Evolutionary conservation across 2,888 invertebrate species (phyloP).

Genomic region (Gandaritis pyraliata): DNA sequence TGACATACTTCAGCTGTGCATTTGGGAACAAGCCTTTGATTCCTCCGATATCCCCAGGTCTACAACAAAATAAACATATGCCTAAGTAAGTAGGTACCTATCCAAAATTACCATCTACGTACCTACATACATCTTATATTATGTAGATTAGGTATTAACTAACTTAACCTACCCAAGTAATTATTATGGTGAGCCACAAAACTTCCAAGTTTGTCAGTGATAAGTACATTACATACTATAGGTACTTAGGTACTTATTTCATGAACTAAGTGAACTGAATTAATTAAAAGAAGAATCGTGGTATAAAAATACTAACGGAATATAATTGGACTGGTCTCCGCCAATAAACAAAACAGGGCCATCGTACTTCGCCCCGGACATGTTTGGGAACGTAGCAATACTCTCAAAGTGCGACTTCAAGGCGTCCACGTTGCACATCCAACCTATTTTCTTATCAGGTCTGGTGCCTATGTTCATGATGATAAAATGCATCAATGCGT

Average conservation of each 20-base stretch:
- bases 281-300: no score
- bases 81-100: not conserved
- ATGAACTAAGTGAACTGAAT: no score
- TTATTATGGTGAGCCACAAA: no score
- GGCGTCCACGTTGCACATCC: slow-evolving; percentile 61
- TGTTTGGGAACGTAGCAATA: slow-evolving; percentile 61
- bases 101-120: no score
- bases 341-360: slow-evolving; percentile 68
- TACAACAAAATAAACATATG: slow-evolving; percentile 38
- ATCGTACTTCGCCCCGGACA: slow-evolving; percentile 50
- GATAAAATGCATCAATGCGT: slow-evolving; percentile 51
- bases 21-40: slow-evolving; percentile 60
- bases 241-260: no score
- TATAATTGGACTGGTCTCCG: slow-evolving; percentile 60
- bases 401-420: slow-evolving; percentile 50
- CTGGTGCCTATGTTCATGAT: slow-evolving; percentile 60
- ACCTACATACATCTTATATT: no score
- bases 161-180: no score
- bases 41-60: slow-evolving; percentile 50
- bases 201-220: no score
- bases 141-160: no score
- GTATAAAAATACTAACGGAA: slow-evolving; percentile 59
- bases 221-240: no score
- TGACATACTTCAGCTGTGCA: slow-evolving; percentile 56
- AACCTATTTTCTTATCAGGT: slow-evolving; percentile 53